Evolutionary conservation across 2,888 invertebrate genomes (phyloP), one percentile per base, ranked within the genome.

Genomic region (Melikaiella ostensackeni): DNA sequence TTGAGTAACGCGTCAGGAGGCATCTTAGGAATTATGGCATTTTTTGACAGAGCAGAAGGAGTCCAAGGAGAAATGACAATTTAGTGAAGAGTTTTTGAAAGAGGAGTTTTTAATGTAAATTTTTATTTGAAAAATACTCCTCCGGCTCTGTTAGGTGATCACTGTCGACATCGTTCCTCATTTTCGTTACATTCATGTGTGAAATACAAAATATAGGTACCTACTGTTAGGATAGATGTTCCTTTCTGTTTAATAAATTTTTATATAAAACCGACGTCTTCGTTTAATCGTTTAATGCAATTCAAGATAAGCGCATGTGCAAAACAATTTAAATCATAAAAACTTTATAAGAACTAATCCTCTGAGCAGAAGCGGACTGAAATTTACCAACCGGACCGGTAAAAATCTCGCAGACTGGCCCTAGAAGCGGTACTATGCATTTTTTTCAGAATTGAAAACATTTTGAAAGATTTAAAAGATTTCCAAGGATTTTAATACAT

Each of bases 231-330:
- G 76, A 73, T 81, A 81, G 80, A 81, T 79, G 79, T 78, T 81
- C 76, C 80, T 81, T 81, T 81, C 80, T 81, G 81, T 81, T 81
- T 81, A 81, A 81, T 81, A 81, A 81, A 81, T 81, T 81, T 81
- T 81, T 80, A 76, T 81, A 81, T 79, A 77, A 80, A 81, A 75
- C 75, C 19, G 75, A 77, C 27, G 70, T 73, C 61, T 50, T n/a
- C 33, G 62, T 70, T 70, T 70, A 50, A 70, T 70, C n/a, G 30
- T 16, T 42, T 16, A 13, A 30, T 7, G 63, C 19, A 33, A 63
- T n/a, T n/a, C 21, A 62, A 62, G 19, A 19, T 2, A 3, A 33
- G 16, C 2, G 19, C 62, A 30, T 33, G 62, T 62, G 33, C 3
- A 62, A n/a, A 55, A 21, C 50, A 55, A 42, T 42, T 38, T 13